Base-by-base conservation (phyloP, 2,797 vertebrate species). In the Setipinna tenuifilis region DNA sequence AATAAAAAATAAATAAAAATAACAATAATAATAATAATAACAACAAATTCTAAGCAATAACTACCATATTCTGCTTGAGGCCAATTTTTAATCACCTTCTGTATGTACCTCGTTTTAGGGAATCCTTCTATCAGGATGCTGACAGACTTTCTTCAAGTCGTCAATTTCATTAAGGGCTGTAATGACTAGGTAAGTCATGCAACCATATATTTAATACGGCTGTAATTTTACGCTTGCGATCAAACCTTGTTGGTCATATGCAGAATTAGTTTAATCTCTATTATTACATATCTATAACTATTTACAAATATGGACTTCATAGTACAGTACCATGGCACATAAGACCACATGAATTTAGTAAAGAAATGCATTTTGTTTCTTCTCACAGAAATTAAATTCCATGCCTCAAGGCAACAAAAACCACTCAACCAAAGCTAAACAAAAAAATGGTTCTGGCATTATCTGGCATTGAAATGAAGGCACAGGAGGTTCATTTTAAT, bases 401-500 rank as follows among this genome's bases (percentile, higher is more conserved):
- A 68, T 68, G 62, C 62, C 25, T 68, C 11, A 68, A 28, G 16
- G 25, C 68, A 71, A 31, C 12, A 65, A 5, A 6, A 35, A 71
- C 2, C 35, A 41, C 35, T 2, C n/a, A 65, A 11, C n/a, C n/a
- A 65, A 35, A 28, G 25, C 61, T 1, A 65, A 23, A 17, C 12
- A 71, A 0, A 31, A 31, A 41, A 41, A 41, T 41, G 35, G 35
- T 23, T 14, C 50, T 54, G 50, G 9, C 50, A 87, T 88, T 87
- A 87, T 89, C 90, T 86, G 88, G 88, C 85, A 88, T 35, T 89
- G 87, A 88, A 84, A 86, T 62, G 28, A 17, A 84, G 57, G 83
- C 68, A 57, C 31, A 81, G 65, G 65, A 71, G 65, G 31, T 44
- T 78, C 17, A 78, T 78, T 78, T 41, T 1, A 78, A 78, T 78